Evolutionary conservation across 2,113 vertebrate genomes (phyloP).

Genomic region (Charina bottae): DNA sequence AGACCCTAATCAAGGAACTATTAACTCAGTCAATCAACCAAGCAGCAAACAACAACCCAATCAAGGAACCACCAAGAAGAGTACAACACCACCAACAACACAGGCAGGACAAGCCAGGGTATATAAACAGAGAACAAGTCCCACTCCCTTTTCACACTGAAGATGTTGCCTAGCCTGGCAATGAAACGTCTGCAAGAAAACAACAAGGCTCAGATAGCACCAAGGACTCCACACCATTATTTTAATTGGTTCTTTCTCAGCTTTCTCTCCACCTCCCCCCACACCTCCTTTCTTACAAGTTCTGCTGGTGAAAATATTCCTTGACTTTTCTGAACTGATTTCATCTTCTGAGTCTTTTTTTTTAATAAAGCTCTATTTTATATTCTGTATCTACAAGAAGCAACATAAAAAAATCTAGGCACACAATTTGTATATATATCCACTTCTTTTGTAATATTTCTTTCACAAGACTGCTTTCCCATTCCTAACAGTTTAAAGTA

Average conservation of each 20-base stretch:
- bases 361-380: constrained; percentile 40
- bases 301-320: constrained; percentile 38
- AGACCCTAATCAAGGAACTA: no score
- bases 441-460: constrained; percentile 8
- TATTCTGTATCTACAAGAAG: not conserved
- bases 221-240: no score
- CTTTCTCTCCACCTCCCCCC: not conserved
- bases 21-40: no score
- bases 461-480: not conserved
- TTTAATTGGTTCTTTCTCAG: constrained; percentile 60
- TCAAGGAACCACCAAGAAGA: no score
- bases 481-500: not conserved
- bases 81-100: no score
- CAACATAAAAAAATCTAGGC: not conserved
- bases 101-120: no score
- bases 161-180: no score
- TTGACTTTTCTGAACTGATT: constrained; percentile 15
- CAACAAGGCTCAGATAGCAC: no score
- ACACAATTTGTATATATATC: constrained; percentile 20
- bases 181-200: no score
- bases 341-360: constrained; percentile 27
- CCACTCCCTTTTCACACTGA: no score
- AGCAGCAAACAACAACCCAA: no score
- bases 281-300: constrained; percentile 23
- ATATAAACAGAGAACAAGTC: no score